Evolutionary conservation across 2,113 vertebrate genomes (phyloP).

Genomic region (Erythrocercus mccallii): DNA sequence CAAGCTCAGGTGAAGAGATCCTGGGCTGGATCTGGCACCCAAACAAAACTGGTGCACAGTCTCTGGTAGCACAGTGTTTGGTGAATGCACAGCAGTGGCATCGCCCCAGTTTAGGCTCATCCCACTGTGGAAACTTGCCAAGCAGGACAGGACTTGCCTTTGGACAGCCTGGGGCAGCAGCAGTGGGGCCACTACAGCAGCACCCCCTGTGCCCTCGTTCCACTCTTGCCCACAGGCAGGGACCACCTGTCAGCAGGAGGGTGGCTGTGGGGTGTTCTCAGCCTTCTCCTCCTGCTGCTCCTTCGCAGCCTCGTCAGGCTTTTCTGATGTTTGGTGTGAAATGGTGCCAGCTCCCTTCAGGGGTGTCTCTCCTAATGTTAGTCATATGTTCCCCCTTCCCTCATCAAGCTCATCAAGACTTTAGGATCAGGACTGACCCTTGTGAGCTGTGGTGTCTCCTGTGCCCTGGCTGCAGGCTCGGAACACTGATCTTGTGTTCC

Average conservation of each 20-base stretch:
- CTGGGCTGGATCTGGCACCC: neutral
- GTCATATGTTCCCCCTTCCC: neutral
- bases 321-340: accelerated
- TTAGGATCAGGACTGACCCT: neutral
- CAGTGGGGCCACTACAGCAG: accelerated
- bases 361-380: accelerated
- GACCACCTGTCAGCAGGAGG: accelerated
- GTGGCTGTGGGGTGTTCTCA: accelerated
- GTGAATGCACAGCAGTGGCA: neutral
- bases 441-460: neutral
- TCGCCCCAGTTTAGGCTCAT: accelerated
- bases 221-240: accelerated
- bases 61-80: accelerated
- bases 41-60: neutral
- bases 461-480: neutral
- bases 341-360: neutral
- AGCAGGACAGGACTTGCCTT: neutral
- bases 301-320: accelerated
- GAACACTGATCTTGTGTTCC: accelerated
- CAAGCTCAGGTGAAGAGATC: neutral
- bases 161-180: too few relatives aligned
- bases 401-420: neutral
- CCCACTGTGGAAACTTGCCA: accelerated
- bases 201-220: accelerated
- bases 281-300: neutral